A percentile compares a stretch with the other conserved stretches of the same genome.
Evolutionary conservation across 2,113 vertebrate genomes (phyloP).

Genomic region (Tachycineta bicolor): DNA sequence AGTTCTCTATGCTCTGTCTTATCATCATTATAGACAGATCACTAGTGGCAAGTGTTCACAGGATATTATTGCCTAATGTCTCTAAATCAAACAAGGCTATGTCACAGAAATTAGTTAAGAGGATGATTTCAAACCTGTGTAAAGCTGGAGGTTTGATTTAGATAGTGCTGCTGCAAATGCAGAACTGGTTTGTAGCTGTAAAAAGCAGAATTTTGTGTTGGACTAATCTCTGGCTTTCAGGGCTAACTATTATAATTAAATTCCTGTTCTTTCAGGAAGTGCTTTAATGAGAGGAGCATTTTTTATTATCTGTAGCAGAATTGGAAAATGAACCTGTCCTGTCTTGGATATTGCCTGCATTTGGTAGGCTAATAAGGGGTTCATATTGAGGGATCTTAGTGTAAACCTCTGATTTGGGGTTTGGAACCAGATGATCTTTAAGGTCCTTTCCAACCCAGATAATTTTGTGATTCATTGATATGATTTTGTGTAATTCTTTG

Average conservation of each 20-base stretch:
- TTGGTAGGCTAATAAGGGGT: not conserved
- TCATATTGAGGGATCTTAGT: not conserved
- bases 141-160: not conserved
- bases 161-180: not conserved
- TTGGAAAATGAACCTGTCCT: not conserved
- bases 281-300: not conserved
- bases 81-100: not conserved
- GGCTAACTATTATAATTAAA: not conserved
- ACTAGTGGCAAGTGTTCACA: not conserved
- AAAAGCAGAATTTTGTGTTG: not conserved
- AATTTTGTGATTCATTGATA: not conserved
- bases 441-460: not conserved
- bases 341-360: rapidly evolving
- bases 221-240: not conserved
- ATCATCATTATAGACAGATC: not conserved
- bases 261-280: not conserved
- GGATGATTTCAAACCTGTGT: not conserved
- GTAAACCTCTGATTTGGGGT: not conserved
- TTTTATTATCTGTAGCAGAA: not conserved
- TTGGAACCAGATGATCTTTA: not conserved
- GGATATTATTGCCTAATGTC: not conserved
- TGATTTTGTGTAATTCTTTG: not conserved
- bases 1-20: not conserved
- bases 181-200: not conserved
- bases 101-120: not conserved